Evolutionary conservation across 2,113 vertebrate species (phyloP), one percentile per base, ranked within the genome.

Genomic region (Platysternon megacephalum): DNA sequence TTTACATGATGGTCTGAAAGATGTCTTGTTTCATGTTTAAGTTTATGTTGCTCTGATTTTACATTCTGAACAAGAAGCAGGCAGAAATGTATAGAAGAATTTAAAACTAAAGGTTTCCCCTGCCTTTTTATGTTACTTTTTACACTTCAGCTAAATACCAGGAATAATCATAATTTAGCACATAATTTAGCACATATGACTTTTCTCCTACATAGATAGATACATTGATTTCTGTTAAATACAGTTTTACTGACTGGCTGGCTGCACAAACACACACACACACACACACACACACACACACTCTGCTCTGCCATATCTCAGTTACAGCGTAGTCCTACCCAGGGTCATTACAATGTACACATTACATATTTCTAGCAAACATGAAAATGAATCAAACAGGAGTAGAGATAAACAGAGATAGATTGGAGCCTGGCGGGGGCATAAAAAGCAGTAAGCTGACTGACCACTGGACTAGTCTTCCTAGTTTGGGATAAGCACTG

Each of bases 341-440:
- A 98, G 98, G 98, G 98, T 98, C 98, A 97, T 79, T 92, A n/a
- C 93, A 97, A 91, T 94, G 97, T 97, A 98, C 97, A 97, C 98
- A 94, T 95, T 90, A 94, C 97, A 91, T 88, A 97, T 94, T 98
- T 97, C 95, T 91, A 97, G 91, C 96, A 98, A 98, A 96, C 96
- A 78, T 65, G 83, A 95, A 97, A 97, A 96, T 90, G 96, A 97
- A 97, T 97, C 96, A 88, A 98, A 95, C 93, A 58, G 93, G 61
- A 85, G 86, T 83, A 93, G 88, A 98, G 98, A 98, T 97, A 98
- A 98, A 96, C 87, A 90, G 89, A 98, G 98, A 98, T 98, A 98
- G 95, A 93, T 78, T 84, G 97, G 97, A 98, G 98, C 88, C 97
- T 98, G 95, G 96, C 91, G 78, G 35, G 84, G 92, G 89, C 95